Evolutionary conservation across 2,888 invertebrate genomes (phyloP).

Genomic region (Yponomeuta evonymella): DNA sequence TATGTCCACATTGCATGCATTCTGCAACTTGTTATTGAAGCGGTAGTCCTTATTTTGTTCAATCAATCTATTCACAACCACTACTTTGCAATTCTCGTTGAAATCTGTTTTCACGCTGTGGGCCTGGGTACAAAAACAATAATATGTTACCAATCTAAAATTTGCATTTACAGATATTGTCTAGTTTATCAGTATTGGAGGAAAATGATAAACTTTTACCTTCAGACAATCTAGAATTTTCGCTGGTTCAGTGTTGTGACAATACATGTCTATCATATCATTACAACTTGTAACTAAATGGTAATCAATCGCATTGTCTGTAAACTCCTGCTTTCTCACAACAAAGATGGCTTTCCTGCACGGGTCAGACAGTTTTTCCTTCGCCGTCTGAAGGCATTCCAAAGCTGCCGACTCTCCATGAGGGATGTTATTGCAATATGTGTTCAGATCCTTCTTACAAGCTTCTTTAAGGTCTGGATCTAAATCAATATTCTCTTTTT

Average conservation of each 20-base stretch:
- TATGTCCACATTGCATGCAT: constrained; percentile 89
- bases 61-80: constrained; percentile 91
- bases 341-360: constrained; percentile 91
- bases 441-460: constrained; percentile 86
- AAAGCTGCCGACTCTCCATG: constrained; percentile 84
- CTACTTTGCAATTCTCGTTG: constrained; percentile 87
- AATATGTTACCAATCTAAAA: background rate
- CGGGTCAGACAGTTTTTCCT: constrained; percentile 77
- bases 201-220: constrained; percentile 44
- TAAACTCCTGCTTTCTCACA: constrained; percentile 89
- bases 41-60: constrained; percentile 94
- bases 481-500: constrained; percentile 90
- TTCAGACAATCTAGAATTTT: constrained; percentile 87
- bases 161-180: background rate
- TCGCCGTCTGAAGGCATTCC: constrained; percentile 84
- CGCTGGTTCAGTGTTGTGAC: constrained; percentile 81
- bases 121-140: constrained; percentile 56
- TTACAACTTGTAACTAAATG: constrained; percentile 89
- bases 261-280: constrained; percentile 90
- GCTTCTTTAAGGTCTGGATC: constrained; percentile 90
- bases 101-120: constrained; percentile 87
- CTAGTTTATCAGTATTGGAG: background rate
- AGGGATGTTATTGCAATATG: constrained; percentile 81
- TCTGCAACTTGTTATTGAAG: constrained; percentile 89
- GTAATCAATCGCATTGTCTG: constrained; percentile 92